These are phyloP conservation scores for Hormaphis cornu DNA, from an alignment of 1,140 invertebrate species.

Conservation along the genomic window DNA sequence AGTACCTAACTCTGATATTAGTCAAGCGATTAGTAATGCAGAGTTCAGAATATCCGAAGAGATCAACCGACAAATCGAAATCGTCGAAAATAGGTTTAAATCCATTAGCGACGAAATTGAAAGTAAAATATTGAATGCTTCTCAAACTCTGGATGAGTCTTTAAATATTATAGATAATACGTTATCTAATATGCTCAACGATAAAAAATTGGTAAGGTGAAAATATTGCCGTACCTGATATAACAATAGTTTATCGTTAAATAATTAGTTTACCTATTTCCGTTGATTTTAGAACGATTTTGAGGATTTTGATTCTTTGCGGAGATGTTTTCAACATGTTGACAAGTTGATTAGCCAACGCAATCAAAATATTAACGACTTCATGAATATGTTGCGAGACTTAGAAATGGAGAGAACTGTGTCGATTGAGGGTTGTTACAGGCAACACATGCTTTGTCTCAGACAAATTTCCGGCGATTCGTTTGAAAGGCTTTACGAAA, in stretches of 20 bases:
- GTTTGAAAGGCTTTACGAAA: neutral
- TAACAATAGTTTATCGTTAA: neutral
- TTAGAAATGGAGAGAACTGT: neutral
- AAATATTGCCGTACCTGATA: too few relatives aligned
- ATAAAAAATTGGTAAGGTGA: neutral
- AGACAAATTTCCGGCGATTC: neutral
- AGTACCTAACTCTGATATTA: neutral
- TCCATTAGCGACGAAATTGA: neutral
- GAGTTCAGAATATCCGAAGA: neutral
- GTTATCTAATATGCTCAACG: neutral
- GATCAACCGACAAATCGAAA: neutral
- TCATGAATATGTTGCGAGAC: neutral
- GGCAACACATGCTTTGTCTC: neutral
- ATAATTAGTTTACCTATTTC: neutral
- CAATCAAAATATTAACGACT: neutral
- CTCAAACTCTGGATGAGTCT: neutral
- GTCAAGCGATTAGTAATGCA: neutral
- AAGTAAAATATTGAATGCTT: neutral
- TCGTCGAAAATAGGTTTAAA: neutral
- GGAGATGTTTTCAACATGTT: neutral
- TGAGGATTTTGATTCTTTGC: neutral
- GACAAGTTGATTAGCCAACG: neutral
- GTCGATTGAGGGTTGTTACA: neutral
- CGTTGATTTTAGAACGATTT: neutral
- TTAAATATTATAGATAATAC: neutral